Evolutionary conservation across 2,113 vertebrate genomes (phyloP), one percentile per base, ranked within the genome.

Genomic region (Climacteris rufus): DNA sequence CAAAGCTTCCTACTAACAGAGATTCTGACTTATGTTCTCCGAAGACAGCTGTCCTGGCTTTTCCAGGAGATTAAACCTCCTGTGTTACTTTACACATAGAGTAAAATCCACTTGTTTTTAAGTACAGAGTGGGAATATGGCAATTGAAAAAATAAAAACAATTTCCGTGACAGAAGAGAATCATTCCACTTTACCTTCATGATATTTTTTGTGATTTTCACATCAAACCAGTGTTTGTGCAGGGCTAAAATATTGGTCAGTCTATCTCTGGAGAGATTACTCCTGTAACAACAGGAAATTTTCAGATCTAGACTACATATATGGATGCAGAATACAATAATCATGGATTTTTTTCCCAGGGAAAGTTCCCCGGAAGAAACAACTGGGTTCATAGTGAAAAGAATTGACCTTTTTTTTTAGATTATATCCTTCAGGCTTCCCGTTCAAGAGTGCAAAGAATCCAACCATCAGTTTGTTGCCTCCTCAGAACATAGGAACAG

Each of bases 51-150:
- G 45, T 76, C 79, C 56, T 17, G 21, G 22, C 30, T 76, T 83
- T 88, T 83, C 44, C 28, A 65, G n/a, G 71, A 71, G 39, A 83
- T 86, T 69, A 80, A 95, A 56, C 59, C n/a, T 84, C 66, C 64
- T 40, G 14, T 83, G 17, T 42, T 86, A 56, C 24, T 76, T 83
- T 11, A 77, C 59, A 57, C 1, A 4, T 28, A 64, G 21, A 54
- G 24, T 49, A 76, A 45, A 76, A 72, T 28, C 13, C 24, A 37
- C 16, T 49, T 52, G 7, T 4, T 82, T 69, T 77, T 61, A 89
- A 70, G 22, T 35, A 54, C 20, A 77, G 49, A 72, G 25, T 20
- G 15, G 39, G 19, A 68, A 74, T 24, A 39, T 3, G 4, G 16
- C 44, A 70, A 83, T 81, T 83, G 68, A 18, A 79, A 79, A 76